Evolutionary conservation across 2,888 invertebrate genomes (phyloP).

Genomic region (Agonopterix arenella): DNA sequence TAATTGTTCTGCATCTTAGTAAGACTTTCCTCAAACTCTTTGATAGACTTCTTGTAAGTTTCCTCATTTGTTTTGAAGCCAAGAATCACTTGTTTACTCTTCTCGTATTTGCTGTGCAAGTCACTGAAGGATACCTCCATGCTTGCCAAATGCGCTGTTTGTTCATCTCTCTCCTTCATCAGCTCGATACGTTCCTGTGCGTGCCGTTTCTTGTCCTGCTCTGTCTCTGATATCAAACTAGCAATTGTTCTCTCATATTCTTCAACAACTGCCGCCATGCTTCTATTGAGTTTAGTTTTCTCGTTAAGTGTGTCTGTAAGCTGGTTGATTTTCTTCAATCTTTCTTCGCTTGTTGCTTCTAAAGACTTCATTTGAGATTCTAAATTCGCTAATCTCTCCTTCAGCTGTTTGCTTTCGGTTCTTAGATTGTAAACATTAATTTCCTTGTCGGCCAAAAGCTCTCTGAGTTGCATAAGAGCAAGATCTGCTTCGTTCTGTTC

Average conservation of each 20-base stretch:
- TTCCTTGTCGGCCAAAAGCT: slow-evolving; percentile 75
- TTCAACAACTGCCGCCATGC: slow-evolving; percentile 82
- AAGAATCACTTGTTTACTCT: slow-evolving; percentile 78
- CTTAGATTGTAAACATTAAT: slow-evolving; percentile 68
- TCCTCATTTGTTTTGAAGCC: slow-evolving; percentile 80
- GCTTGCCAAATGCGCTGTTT: slow-evolving; percentile 77
- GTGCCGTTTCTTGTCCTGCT: slow-evolving; percentile 79
- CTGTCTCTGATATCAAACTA: slow-evolving; percentile 83
- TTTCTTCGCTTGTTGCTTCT: slow-evolving; percentile 46
- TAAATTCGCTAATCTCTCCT: slow-evolving; percentile 54
- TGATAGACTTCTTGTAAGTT: slow-evolving; percentile 80
- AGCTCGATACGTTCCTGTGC: slow-evolving; percentile 71
- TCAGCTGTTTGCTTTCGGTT: slow-evolving; percentile 64
- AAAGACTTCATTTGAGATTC: slow-evolving; percentile 54
- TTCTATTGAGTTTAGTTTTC: slow-evolving; percentile 65
- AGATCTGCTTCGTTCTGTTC: slow-evolving; percentile 52
- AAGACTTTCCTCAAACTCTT: slow-evolving; percentile 82
- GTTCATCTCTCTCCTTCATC: slow-evolving; percentile 77
- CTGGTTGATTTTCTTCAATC: slow-evolving; percentile 51
- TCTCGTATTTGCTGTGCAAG: slow-evolving; percentile 80
- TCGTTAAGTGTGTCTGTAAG: slow-evolving; percentile 54
- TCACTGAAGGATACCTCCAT: slow-evolving; percentile 80
- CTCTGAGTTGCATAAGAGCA: slow-evolving; percentile 61
- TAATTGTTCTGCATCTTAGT: slow-evolving; percentile 89
- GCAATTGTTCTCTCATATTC: slow-evolving; percentile 89